Evolutionary conservation across 2,797 vertebrate genomes (phyloP), one percentile per base, ranked within the genome.

Genomic region (Poecilia velifera): DNA sequence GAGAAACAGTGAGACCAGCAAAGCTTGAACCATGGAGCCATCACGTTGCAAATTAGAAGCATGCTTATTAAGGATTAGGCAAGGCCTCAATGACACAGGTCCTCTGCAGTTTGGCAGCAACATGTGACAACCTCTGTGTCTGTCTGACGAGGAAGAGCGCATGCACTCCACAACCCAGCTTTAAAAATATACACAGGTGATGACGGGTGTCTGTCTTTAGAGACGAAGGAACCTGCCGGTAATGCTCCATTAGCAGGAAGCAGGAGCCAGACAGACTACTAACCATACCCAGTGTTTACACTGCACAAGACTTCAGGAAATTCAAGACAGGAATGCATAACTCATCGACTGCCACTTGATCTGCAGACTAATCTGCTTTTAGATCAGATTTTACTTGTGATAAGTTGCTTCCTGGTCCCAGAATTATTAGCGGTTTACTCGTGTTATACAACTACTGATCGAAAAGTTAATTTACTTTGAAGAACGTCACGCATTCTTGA

Each of bases 401-500:
- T 5, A 57, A 16, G 68, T 70, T 43, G 20, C 66, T 71, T 45
- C 41, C 68, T 6, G 41, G 25, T 45, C 22, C 25, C 41, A 45
- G 68, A 45, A 45, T 71, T 71, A 43, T 13, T 45, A 45, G 41
- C 12, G 1, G 13, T 45, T 43, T 43, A 71, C 39, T 71, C 1
- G 39, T 45, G 41, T 43, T 31, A 3, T 28, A 14, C 1, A 71
- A 45, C 18, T 71, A 45, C 25, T 71, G 39, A 16, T 45, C 4
- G 3, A 22, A 22, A 68, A 68, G 18, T 22, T 3, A 8, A 41
- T 68, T 36, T 41, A 6, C 20, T 39, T 41, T 22, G 20, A 25
- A 75, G 28, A 77, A 25, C 47, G 71, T 84, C 45, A 81, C 73
- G 16, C 28, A 22, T 9, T 25, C 39, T 78, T 75, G 53, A 76